A percentile compares a stretch with the other conserved stretches of the same genome.
These are phyloP conservation scores for Junco hyemalis DNA, from an alignment of 2,113 vertebrate genomes.

Conservation along the genomic window DNA sequence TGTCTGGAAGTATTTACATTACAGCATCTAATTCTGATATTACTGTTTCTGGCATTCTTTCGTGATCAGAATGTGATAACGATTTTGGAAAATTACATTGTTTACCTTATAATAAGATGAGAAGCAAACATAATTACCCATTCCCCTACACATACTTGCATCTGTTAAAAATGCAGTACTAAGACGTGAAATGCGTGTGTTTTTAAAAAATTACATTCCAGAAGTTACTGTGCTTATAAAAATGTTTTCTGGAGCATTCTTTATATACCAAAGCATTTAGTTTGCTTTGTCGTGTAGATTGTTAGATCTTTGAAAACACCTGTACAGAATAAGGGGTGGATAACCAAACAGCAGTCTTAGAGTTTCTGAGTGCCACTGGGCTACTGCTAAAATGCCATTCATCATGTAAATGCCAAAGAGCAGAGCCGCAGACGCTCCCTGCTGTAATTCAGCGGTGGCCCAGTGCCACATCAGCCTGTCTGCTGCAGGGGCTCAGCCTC, in stretches of 20 bases:
- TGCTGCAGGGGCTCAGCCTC: background rate
- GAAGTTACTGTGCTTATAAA: background rate
- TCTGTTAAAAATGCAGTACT: background rate
- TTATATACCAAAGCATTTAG: background rate
- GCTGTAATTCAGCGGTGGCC: background rate
- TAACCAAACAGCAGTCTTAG: background rate
- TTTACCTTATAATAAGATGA: background rate
- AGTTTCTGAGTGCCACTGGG: background rate
- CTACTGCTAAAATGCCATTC: background rate
- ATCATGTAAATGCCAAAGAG: background rate
- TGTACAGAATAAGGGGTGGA: background rate
- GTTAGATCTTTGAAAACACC: background rate
- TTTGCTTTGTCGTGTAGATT: background rate
- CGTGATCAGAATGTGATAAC: background rate
- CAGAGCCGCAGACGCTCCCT: background rate
- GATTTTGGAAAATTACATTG: background rate
- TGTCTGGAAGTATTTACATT: background rate
- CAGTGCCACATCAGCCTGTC: background rate
- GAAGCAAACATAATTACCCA: background rate
- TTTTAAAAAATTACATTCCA: fast-evolving
- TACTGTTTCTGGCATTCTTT: background rate
- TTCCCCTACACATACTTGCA: background rate
- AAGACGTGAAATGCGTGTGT: background rate
- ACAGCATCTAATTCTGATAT: background rate
- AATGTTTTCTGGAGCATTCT: background rate